phyloP scores from a whole-genome alignment of 1,140 invertebrate species.

The Drosophila subobscura region DNA sequence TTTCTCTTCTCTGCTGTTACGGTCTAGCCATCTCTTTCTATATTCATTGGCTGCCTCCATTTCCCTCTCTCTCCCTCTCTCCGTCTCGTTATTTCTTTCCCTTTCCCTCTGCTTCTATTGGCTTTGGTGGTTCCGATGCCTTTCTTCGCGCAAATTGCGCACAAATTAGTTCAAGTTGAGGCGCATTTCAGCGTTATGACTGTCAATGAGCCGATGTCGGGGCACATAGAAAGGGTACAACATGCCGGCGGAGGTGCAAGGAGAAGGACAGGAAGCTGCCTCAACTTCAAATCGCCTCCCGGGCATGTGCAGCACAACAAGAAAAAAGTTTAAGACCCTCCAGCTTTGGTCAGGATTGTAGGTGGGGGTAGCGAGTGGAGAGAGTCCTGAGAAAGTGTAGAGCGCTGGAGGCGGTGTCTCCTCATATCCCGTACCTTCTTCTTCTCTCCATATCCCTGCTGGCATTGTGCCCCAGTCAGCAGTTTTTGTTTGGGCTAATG shows the following conservation, averaged over 20 bases:
- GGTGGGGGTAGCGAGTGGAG: neutral
- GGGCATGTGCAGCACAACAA: constrained; percentile 51
- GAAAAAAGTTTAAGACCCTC: constrained; percentile 24
- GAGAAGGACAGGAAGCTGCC: constrained; percentile 22
- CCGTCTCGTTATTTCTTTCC: neutral
- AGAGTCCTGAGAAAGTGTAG: constrained; percentile 3
- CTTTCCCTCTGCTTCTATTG: constrained; percentile 16
- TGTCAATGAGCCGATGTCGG: constrained; percentile 71
- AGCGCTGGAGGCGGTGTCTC: neutral
- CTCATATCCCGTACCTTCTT: neutral
- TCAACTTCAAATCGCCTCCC: constrained; percentile 46
- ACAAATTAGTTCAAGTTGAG: constrained; percentile 79
- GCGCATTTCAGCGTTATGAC: constrained; percentile 77
- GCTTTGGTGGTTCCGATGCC: constrained; percentile 42
- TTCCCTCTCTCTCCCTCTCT: constrained; percentile 8
- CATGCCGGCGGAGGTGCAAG: constrained; percentile 1
- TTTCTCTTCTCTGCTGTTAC: neutral
- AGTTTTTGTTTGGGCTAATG: constrained; percentile 73
- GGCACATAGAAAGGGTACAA: too few species aligned
- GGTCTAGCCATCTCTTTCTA: constrained; percentile 14
- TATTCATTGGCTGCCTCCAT: constrained; percentile 30
- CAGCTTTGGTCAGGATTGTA: constrained; percentile 41
- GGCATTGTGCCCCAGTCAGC: constrained; percentile 69
- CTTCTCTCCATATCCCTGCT: constrained; percentile 40
- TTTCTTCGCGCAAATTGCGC: constrained; percentile 70